These are phyloP conservation scores for Drosophila tropicalis DNA, from an alignment of 1,140 invertebrate genomes.

Conservation along the genomic window DNA sequence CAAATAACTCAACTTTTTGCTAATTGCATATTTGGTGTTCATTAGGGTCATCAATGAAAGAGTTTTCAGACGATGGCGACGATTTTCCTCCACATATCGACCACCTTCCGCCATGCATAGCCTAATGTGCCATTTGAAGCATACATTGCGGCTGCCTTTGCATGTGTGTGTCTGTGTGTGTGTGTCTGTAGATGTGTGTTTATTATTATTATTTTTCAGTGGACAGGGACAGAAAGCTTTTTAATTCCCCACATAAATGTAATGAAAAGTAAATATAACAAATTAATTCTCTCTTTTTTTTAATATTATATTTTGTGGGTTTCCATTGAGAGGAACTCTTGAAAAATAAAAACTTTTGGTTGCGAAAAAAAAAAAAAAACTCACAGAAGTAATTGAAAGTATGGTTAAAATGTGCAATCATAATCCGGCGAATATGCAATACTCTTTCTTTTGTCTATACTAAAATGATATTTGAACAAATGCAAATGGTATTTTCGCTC, in stretches of 20 bases:
- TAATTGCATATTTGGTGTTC: slow-evolving; percentile 76
- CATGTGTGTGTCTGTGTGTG: not conserved
- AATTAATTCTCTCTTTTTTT: slow-evolving; percentile 33
- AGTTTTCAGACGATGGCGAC: not conserved
- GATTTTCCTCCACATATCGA: not conserved
- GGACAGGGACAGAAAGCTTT: not conserved
- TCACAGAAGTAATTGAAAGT: slow-evolving; percentile 4
- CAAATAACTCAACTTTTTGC: slow-evolving; percentile 71
- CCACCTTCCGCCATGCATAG: not conserved
- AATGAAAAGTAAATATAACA: slow-evolving; percentile 54
- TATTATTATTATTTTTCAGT: not conserved
- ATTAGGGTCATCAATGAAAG: slow-evolving; percentile 53
- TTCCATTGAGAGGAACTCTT: slow-evolving; percentile 24
- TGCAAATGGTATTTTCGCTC: no score
- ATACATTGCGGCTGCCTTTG: slow-evolving; percentile 8
- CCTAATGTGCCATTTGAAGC: slow-evolving; percentile 34
- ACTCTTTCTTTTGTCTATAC: no score
- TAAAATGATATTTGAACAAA: no score
- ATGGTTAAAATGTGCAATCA: not conserved
- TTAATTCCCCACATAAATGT: slow-evolving; percentile 15
- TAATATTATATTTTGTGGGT: not conserved
- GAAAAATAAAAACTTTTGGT: slow-evolving; percentile 32
- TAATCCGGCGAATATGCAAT: no score
- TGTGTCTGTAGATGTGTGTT: not conserved
- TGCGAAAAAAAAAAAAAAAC: slow-evolving; percentile 29